Base-by-base conservation (phyloP, 2,113 vertebrate genomes). In the Eulemur macaco region DNA sequence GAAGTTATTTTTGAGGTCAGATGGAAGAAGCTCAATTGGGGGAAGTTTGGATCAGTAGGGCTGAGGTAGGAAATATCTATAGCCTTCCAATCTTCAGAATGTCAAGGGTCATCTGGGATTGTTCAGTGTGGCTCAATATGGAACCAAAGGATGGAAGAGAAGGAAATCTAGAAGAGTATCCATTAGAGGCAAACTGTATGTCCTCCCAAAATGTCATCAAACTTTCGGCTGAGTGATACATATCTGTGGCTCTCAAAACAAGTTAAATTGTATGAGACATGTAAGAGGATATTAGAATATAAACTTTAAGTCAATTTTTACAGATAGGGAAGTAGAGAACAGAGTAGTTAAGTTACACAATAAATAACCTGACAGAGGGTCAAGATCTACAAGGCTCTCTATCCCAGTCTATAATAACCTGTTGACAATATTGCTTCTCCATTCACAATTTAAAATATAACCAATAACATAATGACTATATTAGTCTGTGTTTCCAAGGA, bases 401-500 rank as follows among this genome's bases (percentile, higher is more conserved):
- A 66, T 39, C 6, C 27, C 25, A 94, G 95, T 74, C n/a, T 91
- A 21, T 64, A 90, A 74, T 71, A 94, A 90, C 31, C 34, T 88
- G n/a, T 94, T 91, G 66, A 86, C 8, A 87, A 73, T 68, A 83
- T 84, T 94, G 63, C 58, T 86, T 63, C 85, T 94, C 50, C 47
- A 86, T 34, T 96, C 83, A 94, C 29, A 95, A n/a, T 68, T 97
- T 83, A 86, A 82, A 89, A 82, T 78, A 54, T 17, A 91, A 84
- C 39, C 77, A 93, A 89, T 91, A 91, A 89, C 27, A 89, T 52
- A 77, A 81, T 76, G 68, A 91, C 54, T 89, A 86, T 52, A 78
- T 96, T 73, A 93, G 54, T 89, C 52, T 91, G 27, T 89, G 82
- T 93, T 96, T 96, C 82, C 34, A 98, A 94, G 81, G 77, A 92